A percentile compares a stretch with the other conserved stretches of the same genome.
These are phyloP conservation scores for Anomalospiza imberbis DNA, from an alignment of 2,797 vertebrate species.

Conservation along the genomic window DNA sequence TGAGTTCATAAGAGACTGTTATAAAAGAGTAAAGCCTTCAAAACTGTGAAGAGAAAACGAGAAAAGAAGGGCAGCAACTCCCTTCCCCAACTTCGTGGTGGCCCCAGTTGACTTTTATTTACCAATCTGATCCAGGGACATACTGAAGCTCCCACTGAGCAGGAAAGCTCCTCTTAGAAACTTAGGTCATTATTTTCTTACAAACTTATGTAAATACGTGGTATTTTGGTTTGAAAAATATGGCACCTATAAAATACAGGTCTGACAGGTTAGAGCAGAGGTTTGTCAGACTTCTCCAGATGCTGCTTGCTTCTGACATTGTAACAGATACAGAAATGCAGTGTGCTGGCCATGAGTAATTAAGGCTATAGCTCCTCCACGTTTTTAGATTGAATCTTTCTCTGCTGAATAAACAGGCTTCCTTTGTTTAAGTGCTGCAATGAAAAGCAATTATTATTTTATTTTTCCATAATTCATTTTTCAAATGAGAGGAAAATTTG, in stretches of 20 bases:
- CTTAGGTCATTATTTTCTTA: background rate
- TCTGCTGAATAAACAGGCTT: conserved; percentile 6
- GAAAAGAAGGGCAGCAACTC: background rate
- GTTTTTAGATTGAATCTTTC: background rate
- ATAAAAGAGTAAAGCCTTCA: background rate
- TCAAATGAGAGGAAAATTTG: background rate
- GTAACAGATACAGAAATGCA: background rate
- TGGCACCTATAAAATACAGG: background rate
- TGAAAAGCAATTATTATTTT: conserved; percentile 25
- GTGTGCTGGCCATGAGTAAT: background rate
- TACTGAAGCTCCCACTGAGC: background rate
- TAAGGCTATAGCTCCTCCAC: background rate
- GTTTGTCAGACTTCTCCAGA: background rate
- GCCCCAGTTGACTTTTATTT: background rate
- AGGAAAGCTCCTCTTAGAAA: background rate
- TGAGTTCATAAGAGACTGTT: background rate
- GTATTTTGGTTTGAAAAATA: background rate
- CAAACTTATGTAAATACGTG: background rate
- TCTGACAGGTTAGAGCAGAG: background rate
- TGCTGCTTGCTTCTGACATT: background rate
- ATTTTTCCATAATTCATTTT: conserved; percentile 42
- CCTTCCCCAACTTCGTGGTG: background rate
- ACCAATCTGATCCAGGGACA: accelerated
- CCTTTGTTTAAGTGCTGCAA: background rate
- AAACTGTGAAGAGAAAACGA: background rate